Evolutionary conservation across 2,888 invertebrate species (phyloP).

Genomic region (Xylocampa areola): DNA sequence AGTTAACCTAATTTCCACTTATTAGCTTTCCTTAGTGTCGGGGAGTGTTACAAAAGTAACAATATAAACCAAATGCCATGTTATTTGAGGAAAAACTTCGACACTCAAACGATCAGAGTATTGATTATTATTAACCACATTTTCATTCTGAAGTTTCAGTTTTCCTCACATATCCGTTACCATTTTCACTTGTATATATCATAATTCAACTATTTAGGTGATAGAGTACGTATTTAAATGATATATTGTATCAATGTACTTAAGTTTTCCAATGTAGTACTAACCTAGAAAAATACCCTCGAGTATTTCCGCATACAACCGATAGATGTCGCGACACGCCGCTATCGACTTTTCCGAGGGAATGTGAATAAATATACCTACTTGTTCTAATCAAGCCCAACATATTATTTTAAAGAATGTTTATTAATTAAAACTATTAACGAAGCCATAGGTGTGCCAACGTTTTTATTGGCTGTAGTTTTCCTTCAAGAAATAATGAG

Average conservation of each 20-base stretch:
- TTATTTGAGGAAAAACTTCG: slow-evolving; percentile 18
- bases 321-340: slow-evolving; percentile 74
- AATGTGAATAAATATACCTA: slow-evolving; percentile 28
- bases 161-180: neutral
- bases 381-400: slow-evolving; percentile 26
- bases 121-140: slow-evolving; percentile 46
- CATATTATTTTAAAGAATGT: slow-evolving; percentile 28
- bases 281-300: slow-evolving; percentile 67
- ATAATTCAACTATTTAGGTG: neutral
- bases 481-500: slow-evolving; percentile 19
- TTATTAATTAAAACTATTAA: slow-evolving; percentile 45
- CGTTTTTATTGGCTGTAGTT: slow-evolving; percentile 23
- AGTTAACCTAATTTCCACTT: slow-evolving; percentile 51
- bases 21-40: slow-evolving; percentile 34
- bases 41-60: slow-evolving; percentile 2
- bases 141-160: slow-evolving; percentile 25
- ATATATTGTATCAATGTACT: neutral
- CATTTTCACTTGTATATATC: neutral
- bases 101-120: slow-evolving; percentile 12
- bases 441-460: slow-evolving; percentile 37
- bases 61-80: slow-evolving; percentile 7
- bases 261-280: slow-evolving; percentile 38
- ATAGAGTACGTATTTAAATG: neutral
- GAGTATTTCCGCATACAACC: slow-evolving; percentile 50
- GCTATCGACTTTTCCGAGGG: slow-evolving; percentile 55